These are phyloP conservation scores for Halocaridina rubra DNA, from an alignment of 2,888 invertebrate species.

Conservation along the genomic window DNA sequence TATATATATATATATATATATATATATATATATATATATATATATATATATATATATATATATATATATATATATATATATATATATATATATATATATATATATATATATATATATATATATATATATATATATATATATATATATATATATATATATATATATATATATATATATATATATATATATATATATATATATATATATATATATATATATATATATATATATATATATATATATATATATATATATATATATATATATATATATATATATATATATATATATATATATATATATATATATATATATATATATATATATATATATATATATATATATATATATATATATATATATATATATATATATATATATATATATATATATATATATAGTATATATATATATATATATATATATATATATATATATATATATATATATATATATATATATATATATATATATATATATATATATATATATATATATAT, in stretches of 20 bases:
- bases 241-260: not conserved
- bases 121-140: not conserved
- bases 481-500: not conserved
- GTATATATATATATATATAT: not conserved
- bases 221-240: not conserved
- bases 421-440: slow-evolving; percentile 12
- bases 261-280: not conserved
- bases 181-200: not conserved
- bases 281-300: not conserved
- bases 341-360: not conserved
- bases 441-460: slow-evolving; percentile 3
- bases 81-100: not conserved
- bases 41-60: not conserved
- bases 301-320: not conserved
- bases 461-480: not conserved
- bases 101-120: not conserved
- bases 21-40: slow-evolving; percentile 1
- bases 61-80: not conserved
- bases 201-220: not conserved
- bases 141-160: slow-evolving; percentile 10
- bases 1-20: slow-evolving; percentile 5
- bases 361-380: slow-evolving; percentile 14
- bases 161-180: not conserved
- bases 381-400: not conserved
- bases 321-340: not conserved